phyloP scores from a whole-genome alignment of 1,140 invertebrate genomes.

The Drosophila serrata region DNA sequence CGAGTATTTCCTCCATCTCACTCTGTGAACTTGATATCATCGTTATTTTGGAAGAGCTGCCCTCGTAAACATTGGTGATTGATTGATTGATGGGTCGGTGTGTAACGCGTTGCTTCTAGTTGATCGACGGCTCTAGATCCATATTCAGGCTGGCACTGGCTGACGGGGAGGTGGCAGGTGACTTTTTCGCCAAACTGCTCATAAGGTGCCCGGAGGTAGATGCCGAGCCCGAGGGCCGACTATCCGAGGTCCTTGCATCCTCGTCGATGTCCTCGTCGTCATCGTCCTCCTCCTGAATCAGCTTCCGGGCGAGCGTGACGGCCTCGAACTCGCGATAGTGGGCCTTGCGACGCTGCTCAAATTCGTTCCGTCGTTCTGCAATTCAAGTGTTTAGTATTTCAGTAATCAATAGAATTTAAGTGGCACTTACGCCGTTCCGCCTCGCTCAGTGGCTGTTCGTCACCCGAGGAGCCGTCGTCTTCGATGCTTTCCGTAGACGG shows the following conservation, averaged over 20 bases:
- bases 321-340: constrained; percentile 99
- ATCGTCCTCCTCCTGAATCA: constrained; percentile 95
- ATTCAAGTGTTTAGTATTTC: constrained; percentile 38
- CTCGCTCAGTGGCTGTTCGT: constrained; percentile 88
- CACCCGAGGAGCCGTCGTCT: constrained; percentile 88
- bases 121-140: constrained; percentile 58
- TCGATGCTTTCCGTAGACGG: constrained; percentile 86
- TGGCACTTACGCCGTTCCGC: constrained; percentile 86
- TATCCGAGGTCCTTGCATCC: constrained; percentile 32
- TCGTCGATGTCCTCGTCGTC: constrained; percentile 90
- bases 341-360: constrained; percentile 96
- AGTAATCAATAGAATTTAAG: constrained; percentile 13
- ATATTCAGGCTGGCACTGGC: constrained; percentile 50
- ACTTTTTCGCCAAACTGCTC: constrained; percentile 53
- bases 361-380: constrained; percentile 90
- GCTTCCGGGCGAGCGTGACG: constrained; percentile 94
- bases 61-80: constrained; percentile 38
- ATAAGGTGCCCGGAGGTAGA: constrained; percentile 54
- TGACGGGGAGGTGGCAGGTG: constrained; percentile 49
- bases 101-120: constrained; percentile 49
- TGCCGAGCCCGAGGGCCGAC: constrained; percentile 49
- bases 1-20: constrained; percentile 32
- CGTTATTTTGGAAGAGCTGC: constrained; percentile 45
- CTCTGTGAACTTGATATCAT: constrained; percentile 32
- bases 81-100: constrained; percentile 49